Base-by-base conservation (phyloP, 1,140 invertebrate species). In the Diorhabda carinulata region DNA sequence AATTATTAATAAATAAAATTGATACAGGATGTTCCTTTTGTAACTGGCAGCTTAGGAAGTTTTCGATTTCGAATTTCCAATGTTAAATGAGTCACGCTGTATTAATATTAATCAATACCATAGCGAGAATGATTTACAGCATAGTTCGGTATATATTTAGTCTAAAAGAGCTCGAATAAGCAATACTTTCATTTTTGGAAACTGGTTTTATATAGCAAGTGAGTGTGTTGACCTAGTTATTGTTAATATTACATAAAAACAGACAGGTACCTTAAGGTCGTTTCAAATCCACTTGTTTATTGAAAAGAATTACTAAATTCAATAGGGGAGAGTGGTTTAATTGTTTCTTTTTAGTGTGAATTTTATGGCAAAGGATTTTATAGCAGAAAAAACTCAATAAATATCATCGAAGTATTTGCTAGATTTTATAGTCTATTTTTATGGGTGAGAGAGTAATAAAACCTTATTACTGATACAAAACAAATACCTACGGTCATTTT, bases 111-210 rank as follows among this genome's bases (percentile, higher is more conserved):
- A 52, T 52, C 47, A 52, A 52, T 52, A 52, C 47, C 47, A 8
- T 52, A 52, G 6, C n/a, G 47, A n/a, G 47, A 52, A 52, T 52
- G 47, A n/a, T 52, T 6, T 52, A 52, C n/a, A n/a, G 47, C 25
- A 52, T 52, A 52, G 25, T 52, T 52, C 6, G 6, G 47, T 52
- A 52, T n/a, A 52, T 52, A 52, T 52, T n/a, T 52, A 52, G n/a
- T 52, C 47, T 52, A 52, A 52, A 52, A 52, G 6, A 52, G 47
- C 47, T 52, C 47, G n/a, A 52, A 52, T 52, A 6, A 52, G 47
- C 47, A 52, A 64, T 65, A 65, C 65, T 67, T 67, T 67, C 65
- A 60, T 59, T 67, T 67, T 67, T 67, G 65, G 65, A 67, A 67
- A 67, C 65, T 59, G 42, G 65, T 67, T 60, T 43, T 60, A 43